Conservation (phyloP, 2,113 vertebrate species). For the Coturnix japonica region DNA sequence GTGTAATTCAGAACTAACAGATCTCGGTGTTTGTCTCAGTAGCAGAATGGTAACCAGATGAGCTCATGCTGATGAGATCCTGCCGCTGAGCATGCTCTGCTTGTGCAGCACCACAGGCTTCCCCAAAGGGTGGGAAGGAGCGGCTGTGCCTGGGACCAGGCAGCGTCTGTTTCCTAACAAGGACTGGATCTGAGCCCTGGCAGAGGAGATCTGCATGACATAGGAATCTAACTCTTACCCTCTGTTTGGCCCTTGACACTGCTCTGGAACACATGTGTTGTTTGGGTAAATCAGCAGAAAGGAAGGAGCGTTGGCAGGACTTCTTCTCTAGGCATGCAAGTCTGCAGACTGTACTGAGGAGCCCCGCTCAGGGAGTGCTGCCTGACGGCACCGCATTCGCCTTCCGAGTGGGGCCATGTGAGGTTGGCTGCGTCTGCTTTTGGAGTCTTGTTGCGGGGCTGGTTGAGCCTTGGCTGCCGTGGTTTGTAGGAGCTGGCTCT, state of each 20-base stretch:
- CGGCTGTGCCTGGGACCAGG: neutral
- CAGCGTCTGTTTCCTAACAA: slow-evolving; percentile 47
- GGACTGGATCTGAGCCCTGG: slow-evolving; percentile 61
- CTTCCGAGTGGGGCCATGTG: rapidly evolving
- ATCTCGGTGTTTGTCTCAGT: neutral
- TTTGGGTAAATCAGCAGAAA: slow-evolving; percentile 10
- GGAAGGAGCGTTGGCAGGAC: neutral
- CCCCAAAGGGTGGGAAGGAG: neutral
- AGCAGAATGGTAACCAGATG: neutral
- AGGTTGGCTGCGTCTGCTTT: neutral
- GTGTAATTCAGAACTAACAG: neutral
- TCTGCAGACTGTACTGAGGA: neutral
- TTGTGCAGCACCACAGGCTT: neutral
- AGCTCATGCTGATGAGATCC: neutral
- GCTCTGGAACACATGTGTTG: slow-evolving; percentile 16
- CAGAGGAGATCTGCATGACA: neutral
- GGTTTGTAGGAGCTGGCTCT: neutral
- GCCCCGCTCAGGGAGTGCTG: rapidly evolving
- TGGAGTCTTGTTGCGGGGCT: rapidly evolving
- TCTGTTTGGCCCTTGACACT: slow-evolving; percentile 38
- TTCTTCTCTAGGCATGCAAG: neutral
- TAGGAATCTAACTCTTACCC: neutral
- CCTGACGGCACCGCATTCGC: rapidly evolving
- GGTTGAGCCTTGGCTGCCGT: rapidly evolving
- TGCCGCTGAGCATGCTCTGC: neutral